Evolutionary conservation across 2,888 invertebrate species (phyloP).

Genomic region (Drosophila phalerata): DNA sequence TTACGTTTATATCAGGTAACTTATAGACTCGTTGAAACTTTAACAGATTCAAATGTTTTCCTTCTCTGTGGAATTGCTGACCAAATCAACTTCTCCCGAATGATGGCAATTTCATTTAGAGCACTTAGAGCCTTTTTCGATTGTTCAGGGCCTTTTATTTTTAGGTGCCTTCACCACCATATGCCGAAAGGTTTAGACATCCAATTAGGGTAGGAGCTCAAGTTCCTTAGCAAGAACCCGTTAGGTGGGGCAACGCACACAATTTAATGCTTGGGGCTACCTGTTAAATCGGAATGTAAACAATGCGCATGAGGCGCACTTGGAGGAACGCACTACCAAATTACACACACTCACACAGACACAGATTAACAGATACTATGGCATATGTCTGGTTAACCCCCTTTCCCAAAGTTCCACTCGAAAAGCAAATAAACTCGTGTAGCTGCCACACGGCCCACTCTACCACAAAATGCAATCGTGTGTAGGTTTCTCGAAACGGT

Average conservation of each 20-base stretch:
- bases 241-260: conserved; percentile 25
- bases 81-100: conserved; percentile 9
- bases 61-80: background rate
- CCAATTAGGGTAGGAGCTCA: conserved; percentile 51
- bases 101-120: conserved; percentile 37
- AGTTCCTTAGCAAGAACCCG: conserved; percentile 47
- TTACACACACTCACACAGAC: conserved; percentile 40
- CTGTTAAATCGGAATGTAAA: conserved; percentile 74
- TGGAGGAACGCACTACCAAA: conserved; percentile 59
- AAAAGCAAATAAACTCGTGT: conserved; percentile 62
- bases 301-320: conserved; percentile 66
- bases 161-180: background rate
- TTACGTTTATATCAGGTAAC: background rate
- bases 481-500: conserved; percentile 38
- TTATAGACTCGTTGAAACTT: background rate
- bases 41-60: background rate
- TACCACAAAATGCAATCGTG: conserved; percentile 30
- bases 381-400: conserved; percentile 4
- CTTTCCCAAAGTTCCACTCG: conserved; percentile 25
- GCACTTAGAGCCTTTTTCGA: conserved; percentile 34
- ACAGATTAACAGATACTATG: conserved; percentile 5
- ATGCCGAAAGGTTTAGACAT: conserved; percentile 41
- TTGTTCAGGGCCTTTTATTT: conserved; percentile 24
- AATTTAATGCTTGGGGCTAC: conserved; percentile 65
- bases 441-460: conserved; percentile 26